A percentile compares a stretch with the other conserved stretches of the same genome.
phyloP scores from a whole-genome alignment of 2,797 vertebrate species.

The Erpetoichthys calabaricus region DNA sequence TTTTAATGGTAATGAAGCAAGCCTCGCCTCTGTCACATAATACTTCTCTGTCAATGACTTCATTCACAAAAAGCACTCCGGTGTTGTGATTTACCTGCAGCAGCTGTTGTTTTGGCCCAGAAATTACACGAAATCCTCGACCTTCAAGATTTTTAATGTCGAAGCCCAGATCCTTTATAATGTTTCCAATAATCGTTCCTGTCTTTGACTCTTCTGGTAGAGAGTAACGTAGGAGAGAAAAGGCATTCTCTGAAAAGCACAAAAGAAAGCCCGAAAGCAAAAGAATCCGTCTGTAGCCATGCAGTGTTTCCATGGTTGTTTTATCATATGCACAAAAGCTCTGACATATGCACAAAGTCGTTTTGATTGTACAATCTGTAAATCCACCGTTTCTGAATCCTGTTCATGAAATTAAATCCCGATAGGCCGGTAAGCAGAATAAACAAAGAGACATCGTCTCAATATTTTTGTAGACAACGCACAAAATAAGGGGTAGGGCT shows the following conservation, averaged over 20 bases:
- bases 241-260: slow-evolving; percentile 21
- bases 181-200: slow-evolving; percentile 46
- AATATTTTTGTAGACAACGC: too few species aligned
- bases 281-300: slow-evolving; percentile 5
- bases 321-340: too few species aligned
- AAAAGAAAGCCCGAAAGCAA: slow-evolving; percentile 17
- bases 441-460: too few species aligned
- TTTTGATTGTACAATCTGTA: too few species aligned
- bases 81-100: slow-evolving; percentile 38
- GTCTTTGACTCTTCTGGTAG: slow-evolving; percentile 42
- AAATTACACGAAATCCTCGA: slow-evolving; percentile 42
- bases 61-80: slow-evolving; percentile 33
- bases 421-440: too few species aligned
- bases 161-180: slow-evolving; percentile 49
- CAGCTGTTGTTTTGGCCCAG: slow-evolving; percentile 27
- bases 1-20: slow-evolving; percentile 41
- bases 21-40: slow-evolving; percentile 29
- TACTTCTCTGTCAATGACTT: slow-evolving; percentile 38
- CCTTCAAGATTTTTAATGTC: slow-evolving; percentile 30
- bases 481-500: too few species aligned
- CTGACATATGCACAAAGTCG: too few species aligned
- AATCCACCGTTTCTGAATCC: too few species aligned
- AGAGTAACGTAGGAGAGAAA: slow-evolving; percentile 40
- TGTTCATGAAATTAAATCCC: too few species aligned
- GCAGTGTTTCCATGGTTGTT: too few species aligned